These are phyloP conservation scores for Eupeodes corollae DNA, from an alignment of 1,140 invertebrate species.

Conservation along the genomic window DNA sequence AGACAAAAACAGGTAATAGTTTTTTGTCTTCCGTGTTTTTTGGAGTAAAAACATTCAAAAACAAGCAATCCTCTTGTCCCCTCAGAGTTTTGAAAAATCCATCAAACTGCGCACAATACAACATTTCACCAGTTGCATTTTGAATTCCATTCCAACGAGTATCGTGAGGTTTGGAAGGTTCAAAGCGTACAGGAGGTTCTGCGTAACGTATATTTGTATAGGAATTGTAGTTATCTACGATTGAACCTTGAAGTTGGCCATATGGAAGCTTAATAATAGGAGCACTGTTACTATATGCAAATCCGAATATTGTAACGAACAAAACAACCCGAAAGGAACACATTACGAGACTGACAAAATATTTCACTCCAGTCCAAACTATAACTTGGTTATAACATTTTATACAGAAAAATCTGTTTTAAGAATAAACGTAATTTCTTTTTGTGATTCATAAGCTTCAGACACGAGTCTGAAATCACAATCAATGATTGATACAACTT, in stretches of 20 bases:
- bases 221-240: conserved; percentile 35
- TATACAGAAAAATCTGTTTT: too few species aligned
- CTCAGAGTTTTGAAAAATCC: conserved; percentile 7
- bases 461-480: too few species aligned
- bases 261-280: conserved; percentile 16
- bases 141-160: conserved; percentile 13
- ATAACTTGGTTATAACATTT: too few species aligned
- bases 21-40: conserved; percentile 6
- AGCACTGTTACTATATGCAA: too few species aligned
- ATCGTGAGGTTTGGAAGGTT: conserved; percentile 10
- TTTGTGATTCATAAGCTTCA: too few species aligned
- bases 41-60: conserved; percentile 33
- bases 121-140: conserved; percentile 13
- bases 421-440: too few species aligned
- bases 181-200: conserved; percentile 37
- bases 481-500: too few species aligned
- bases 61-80: conserved; percentile 35
- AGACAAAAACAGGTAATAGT: conserved; percentile 38
- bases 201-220: conserved; percentile 41
- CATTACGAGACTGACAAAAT: too few species aligned
- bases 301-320: too few species aligned
- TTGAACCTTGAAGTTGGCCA: conserved; percentile 40
- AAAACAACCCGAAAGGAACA: too few species aligned
- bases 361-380: too few species aligned
- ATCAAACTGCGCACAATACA: conserved; percentile 16